A percentile compares a stretch with the other conserved stretches of the same genome.
Evolutionary conservation across 1,140 invertebrate genomes (phyloP).

Genomic region (Euwallacea fornicatus): DNA sequence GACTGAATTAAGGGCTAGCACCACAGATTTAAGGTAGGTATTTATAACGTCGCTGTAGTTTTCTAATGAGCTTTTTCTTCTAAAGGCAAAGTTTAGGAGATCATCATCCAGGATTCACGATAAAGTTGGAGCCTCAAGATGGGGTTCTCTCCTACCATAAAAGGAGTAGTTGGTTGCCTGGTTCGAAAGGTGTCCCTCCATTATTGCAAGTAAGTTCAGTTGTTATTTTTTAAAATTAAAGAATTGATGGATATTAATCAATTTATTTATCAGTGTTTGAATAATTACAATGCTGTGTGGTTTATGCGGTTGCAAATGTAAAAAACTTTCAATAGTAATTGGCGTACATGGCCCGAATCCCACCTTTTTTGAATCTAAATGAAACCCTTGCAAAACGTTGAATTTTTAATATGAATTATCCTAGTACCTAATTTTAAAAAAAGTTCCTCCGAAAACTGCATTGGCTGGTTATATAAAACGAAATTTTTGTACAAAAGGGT

Average conservation of each 20-base stretch:
- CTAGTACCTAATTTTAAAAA: too few relatives aligned
- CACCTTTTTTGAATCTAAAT: too few relatives aligned
- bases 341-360: too few relatives aligned
- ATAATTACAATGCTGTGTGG: too few relatives aligned
- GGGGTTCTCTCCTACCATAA: conserved; percentile 40
- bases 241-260: not conserved
- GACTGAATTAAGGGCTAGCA: conserved; percentile 54
- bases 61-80: conserved; percentile 13
- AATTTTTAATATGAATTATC: too few relatives aligned
- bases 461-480: too few relatives aligned
- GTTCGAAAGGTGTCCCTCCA: conserved; percentile 55
- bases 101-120: conserved; percentile 45
- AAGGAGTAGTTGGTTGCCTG: conserved; percentile 42
- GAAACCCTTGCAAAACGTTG: too few relatives aligned
- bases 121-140: conserved; percentile 50
- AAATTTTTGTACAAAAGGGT: too few relatives aligned
- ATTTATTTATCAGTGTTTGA: too few relatives aligned
- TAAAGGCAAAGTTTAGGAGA: conserved; percentile 44
- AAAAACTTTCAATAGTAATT: not conserved
- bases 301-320: not conserved
- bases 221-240: not conserved
- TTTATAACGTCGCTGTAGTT: not conserved
- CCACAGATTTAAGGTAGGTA: conserved; percentile 48
- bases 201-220: conserved; percentile 58
- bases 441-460: too few relatives aligned